Evolutionary conservation across 2,797 vertebrate species (phyloP).

Genomic region (Lophotriccus pileatus): DNA sequence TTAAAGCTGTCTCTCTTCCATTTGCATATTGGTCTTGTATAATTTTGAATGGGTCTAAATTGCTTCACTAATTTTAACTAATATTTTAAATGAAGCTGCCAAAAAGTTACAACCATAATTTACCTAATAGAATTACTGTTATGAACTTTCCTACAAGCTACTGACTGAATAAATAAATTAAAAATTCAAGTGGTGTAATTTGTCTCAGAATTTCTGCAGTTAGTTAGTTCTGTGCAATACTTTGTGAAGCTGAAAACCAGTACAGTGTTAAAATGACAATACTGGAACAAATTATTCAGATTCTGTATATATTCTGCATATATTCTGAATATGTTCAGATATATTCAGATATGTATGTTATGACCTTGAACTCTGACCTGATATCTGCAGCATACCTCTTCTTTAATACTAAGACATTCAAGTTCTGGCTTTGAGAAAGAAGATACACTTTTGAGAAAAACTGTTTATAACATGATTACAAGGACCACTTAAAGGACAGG

Average conservation of each 20-base stretch:
- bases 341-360: neutral
- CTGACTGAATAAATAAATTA: neutral
- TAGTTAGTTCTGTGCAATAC: neutral
- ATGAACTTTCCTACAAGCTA: neutral
- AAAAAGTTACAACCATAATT: neutral
- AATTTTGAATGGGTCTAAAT: conserved; percentile 8
- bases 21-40: conserved; percentile 23
- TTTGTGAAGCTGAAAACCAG: neutral
- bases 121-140: neutral
- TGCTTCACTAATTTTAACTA: conserved; percentile 32
- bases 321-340: no score
- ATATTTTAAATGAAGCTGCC: conserved; percentile 25
- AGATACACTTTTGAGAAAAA: neutral
- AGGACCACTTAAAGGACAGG: neutral
- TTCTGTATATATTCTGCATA: no score
- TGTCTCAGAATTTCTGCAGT: neutral
- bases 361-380: neutral
- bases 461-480: neutral
- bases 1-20: neutral
- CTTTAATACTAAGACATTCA: neutral
- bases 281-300: neutral
- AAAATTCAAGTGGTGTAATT: neutral
- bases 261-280: neutral
- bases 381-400: neutral
- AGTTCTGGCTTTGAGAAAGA: neutral